Percentiles rank a stretch among this genome's conserved stretches.
phyloP scores from a whole-genome alignment of 2,888 invertebrate genomes.

The Oscheius myriophilus region DNA sequence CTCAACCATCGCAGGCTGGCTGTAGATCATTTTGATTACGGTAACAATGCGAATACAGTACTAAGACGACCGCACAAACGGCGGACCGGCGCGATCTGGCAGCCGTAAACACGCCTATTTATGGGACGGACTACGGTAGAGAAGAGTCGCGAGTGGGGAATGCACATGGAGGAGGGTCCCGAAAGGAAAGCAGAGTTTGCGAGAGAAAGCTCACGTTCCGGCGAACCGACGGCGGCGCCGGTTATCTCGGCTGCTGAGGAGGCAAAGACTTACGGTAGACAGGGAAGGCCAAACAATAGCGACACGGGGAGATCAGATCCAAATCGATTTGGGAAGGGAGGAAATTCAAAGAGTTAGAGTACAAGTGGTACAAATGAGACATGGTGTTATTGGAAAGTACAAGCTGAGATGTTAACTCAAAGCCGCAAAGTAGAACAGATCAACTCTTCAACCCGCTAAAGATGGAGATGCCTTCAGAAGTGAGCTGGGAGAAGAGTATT shows the following conservation, averaged over 20 bases:
- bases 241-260: constrained; percentile 17
- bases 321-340: too few relatives aligned
- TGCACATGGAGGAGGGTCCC: not conserved
- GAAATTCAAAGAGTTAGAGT: too few relatives aligned
- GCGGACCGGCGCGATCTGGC: not conserved
- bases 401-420: too few relatives aligned
- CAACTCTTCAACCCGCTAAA: too few relatives aligned
- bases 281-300: not conserved
- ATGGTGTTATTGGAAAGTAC: too few relatives aligned
- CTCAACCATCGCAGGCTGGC: constrained; percentile 14
- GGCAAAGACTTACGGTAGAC: constrained; percentile 1
- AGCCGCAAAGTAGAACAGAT: too few relatives aligned
- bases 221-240: not conserved
- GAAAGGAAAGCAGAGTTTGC: not conserved
- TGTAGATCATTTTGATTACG: not conserved
- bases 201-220: not conserved
- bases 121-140: constrained; percentile 21
- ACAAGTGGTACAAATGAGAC: too few relatives aligned
- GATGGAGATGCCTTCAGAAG: too few relatives aligned
- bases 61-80: too few relatives aligned
- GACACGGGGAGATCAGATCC: not conserved
- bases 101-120: constrained; percentile 4
- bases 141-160: not conserved
- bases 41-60: not conserved
- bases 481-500: too few relatives aligned